phyloP scores from a whole-genome alignment of 2,113 vertebrate species.

The Chlorodrepanis virens region DNA sequence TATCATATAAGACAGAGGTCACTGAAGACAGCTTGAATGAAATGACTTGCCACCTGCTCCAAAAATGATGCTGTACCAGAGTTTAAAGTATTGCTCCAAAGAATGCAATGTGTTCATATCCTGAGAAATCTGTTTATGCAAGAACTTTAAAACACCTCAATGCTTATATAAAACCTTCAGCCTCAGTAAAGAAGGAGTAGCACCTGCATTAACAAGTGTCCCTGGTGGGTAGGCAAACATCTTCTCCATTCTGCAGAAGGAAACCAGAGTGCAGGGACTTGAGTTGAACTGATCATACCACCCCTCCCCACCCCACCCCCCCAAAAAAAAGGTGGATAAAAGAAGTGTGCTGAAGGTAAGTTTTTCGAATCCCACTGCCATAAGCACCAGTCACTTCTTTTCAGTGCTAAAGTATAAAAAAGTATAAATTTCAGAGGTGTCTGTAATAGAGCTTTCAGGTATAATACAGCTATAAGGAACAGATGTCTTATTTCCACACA shows the following conservation, averaged over 20 bases:
- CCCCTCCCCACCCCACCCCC: too few species aligned
- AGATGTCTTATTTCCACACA: background rate
- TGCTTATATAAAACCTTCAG: background rate
- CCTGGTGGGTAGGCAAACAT: background rate
- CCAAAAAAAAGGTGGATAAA: background rate
- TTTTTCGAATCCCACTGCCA: background rate
- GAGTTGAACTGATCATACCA: background rate
- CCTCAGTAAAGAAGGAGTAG: background rate
- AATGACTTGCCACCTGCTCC: background rate
- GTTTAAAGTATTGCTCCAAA: background rate
- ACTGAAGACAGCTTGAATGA: background rate
- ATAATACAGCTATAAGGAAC: background rate
- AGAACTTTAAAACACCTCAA: background rate
- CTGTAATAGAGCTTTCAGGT: background rate
- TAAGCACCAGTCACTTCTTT: background rate
- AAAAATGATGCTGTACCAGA: background rate
- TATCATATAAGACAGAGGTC: background rate
- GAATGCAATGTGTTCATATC: accelerated
- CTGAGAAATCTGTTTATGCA: background rate
- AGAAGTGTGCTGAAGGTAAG: background rate
- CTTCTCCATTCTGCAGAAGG: background rate
- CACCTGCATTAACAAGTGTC: background rate
- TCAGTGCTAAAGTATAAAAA: background rate
- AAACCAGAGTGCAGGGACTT: background rate
- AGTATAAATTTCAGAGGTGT: background rate